Evolutionary conservation across 30 jellyfish, hydroid and myxozoan species (phyloP), one percentile per base, ranked within the genome.

Genomic region (Turritopsis rubra): DNA sequence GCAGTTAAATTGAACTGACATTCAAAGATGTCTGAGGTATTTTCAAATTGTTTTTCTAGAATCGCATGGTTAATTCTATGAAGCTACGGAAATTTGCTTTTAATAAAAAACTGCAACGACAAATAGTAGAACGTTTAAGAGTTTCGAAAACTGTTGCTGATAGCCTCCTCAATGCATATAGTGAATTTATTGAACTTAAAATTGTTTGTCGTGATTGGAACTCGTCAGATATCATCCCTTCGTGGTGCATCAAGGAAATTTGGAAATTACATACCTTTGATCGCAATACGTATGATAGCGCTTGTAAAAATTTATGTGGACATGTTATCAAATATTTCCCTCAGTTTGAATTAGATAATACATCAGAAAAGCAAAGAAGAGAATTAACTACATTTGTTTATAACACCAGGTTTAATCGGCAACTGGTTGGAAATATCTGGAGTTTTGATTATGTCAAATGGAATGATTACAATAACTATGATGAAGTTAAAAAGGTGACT

Each of bases 161-260:
- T 41, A 70, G 23, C 0, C 72, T 29, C 21, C 52, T 82, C n/a
- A 71, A 66, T 41, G 83, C 88, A 65, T 82, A 82, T 82, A 17
- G 53, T 66, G 88, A 82, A 72, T 82, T 82, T 71, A 26, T 82
- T 26, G 88, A 82, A 29, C 73, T 82, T 17, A 82, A 82, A 71
- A 28, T 82, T 26, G 83, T 82, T 28, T 66, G 24, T 66, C 70
- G 75, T 22, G 88, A 82, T 25, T 82, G 83, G 70, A 52, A 82
- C 29, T 22, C 21, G 18, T 29, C 30, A 8, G 29, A 25, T 27
- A 68, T 82, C n/a, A 73, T 71, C 16, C 73, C 88, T 65, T 71
- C 88, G 1, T 82, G 75, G 53, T 71, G 82, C 30, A 53, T 82
- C 26, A 8, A 29, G 25, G 74, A 71, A 60, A 27, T 82, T 20